Evolutionary conservation across 30 jellyfish, hydroid and myxozoan genomes (phyloP), one percentile per base, ranked within the genome.

Genomic region (Pelagia noctiluca): DNA sequence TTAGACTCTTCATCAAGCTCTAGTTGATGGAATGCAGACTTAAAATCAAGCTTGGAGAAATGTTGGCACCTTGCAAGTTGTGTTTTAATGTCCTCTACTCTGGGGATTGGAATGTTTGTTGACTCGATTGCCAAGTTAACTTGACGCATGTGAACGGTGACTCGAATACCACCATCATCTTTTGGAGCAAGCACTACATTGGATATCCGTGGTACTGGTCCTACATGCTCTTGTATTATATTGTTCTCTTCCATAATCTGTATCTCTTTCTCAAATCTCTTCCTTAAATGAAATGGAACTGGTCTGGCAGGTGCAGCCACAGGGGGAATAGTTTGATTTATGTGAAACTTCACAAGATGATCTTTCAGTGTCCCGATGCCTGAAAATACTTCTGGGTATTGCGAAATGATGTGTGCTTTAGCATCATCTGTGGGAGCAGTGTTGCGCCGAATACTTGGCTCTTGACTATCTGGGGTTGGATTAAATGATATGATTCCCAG

Each of bases 401-500:
- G 12, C 16, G 57, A n/a, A n/a, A n/a, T n/a, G n/a, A n/a, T n/a
- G n/a, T n/a, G n/a, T n/a, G n/a, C n/a, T n/a, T 42, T 16, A 8
- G 57, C 16, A 42, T 42, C 57, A 42, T 42, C 57, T 42, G 57
- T 42, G 8, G 57, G 16, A 42, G 57, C 57, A 16, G 16, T 42
- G 57, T 42, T 42, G 57, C 57, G 57, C 16, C 57, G 57, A 42
- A 42, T 42, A 42, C 57, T 5, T 42, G 8, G 57, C 57, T 42
- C 57, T 42, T 42, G 57, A 16, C 16, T 42, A 16, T 42, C 57
- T 8, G 8, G 57, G 57, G 16, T 21, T 19, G 23, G 64, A 8
- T 28, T 71, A 42, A 71, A 71, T 42, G 13, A 23, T n/a, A 67
- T n/a, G 7, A 67, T 31, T 13, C 80, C 84, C n/a, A 28, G 84